Percentiles rank a stretch among this genome's conserved stretches.
These are phyloP conservation scores for Phylloscopus collybita DNA, from an alignment of 2,797 vertebrate genomes.

Conservation along the genomic window DNA sequence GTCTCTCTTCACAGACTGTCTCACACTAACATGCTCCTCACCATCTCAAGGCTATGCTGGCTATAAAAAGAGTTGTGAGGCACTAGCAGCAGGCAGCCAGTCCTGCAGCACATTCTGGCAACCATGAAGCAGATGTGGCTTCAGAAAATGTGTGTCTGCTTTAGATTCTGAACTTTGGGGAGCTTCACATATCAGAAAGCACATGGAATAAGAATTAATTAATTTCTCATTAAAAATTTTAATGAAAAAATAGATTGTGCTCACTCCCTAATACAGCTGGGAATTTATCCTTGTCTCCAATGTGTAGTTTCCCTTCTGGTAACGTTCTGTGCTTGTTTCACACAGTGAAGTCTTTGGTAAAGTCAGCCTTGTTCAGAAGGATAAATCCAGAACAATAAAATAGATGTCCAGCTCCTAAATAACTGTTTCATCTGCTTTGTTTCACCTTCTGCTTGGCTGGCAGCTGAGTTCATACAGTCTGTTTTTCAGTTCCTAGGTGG, in stretches of 20 bases:
- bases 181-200: neutral
- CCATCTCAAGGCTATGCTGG: neutral
- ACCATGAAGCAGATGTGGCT: neutral
- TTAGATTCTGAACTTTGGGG: neutral
- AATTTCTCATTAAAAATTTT: slow-evolving; percentile 9
- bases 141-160: neutral
- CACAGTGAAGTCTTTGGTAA: neutral
- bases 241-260: neutral
- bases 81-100: neutral
- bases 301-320: neutral
- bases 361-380: neutral
- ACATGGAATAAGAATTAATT: neutral
- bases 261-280: neutral
- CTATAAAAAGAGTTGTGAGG: neutral
- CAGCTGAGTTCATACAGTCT: neutral
- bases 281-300: neutral
- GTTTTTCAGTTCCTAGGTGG: neutral
- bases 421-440: neutral
- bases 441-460: neutral
- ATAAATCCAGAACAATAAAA: neutral
- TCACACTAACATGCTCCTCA: slow-evolving; percentile 3
- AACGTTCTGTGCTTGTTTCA: neutral
- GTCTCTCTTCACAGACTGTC: slow-evolving; percentile 25
- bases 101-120: neutral
- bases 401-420: neutral